Base-by-base conservation (phyloP, 2,113 vertebrate species). In the Labeo catla region DNA sequence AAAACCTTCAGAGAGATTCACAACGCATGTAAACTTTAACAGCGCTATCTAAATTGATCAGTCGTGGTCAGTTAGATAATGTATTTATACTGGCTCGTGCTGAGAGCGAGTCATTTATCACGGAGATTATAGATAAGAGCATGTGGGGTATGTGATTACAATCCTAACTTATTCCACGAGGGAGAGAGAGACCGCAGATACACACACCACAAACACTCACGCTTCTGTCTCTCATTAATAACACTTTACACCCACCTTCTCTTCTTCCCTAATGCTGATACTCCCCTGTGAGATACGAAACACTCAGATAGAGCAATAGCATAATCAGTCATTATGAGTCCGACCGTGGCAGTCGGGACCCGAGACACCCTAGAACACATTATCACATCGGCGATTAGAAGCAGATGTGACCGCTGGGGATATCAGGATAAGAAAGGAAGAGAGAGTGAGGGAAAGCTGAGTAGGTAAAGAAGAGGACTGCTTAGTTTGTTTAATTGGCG, bases 401-500 rank as follows among this genome's bases (percentile, higher is more conserved):
- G 91, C 96, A 97, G 95, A 93, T 97, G 96, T 91, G 92, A 89
- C 65, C 50, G 73, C 47, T 92, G 87, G 94, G 90, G 87, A 94
- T 92, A 92, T 91, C 89, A 84, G 90, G 90, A 90, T 91, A 91
- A 93, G 93, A 95, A 93, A 93, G 54, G 6, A 59, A 59, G 54
- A 87, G 47, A 86, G 10, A n/a, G 21, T 6, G 39, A 39, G 10
- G 61, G 54, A 81, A 59, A 73, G 57, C 68, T 0, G 45, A 59
- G 50, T 45, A 63, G 81, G 34, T 57, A 73, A 73, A 77, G 23
- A 80, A 65, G n/a, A 47, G 47, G 39, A n/a, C 8, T 34, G 91
- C 93, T 91, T 93, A 36, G 16, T 94, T 93, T 91, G 92, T 94
- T 95, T 96, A 97, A 96, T 95, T 96, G 94, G 95, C 92, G 96